These are phyloP conservation scores for Rousettus madagascariensis DNA, from an alignment of 2,797 vertebrate genomes.

Conservation along the genomic window DNA sequence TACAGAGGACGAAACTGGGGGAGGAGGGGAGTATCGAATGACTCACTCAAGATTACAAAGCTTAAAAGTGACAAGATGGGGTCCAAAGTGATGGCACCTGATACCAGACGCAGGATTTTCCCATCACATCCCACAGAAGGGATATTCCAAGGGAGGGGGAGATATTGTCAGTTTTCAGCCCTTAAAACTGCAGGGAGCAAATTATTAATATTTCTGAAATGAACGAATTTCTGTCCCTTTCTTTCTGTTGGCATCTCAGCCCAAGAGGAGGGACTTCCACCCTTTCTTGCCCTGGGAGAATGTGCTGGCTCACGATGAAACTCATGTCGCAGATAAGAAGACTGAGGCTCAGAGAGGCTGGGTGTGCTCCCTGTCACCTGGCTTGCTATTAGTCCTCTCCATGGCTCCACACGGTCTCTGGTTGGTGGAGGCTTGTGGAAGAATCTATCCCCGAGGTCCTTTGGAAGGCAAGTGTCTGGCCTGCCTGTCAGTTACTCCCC, in stretches of 20 bases:
- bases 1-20: background rate
- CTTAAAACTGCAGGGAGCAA: too few species aligned
- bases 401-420: accelerated
- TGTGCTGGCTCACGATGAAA: background rate
- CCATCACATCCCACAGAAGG: background rate
- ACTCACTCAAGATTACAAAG: background rate
- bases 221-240: background rate
- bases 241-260: background rate
- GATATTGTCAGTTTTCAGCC: background rate
- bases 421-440: accelerated
- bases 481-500: background rate
- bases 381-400: background rate
- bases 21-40: background rate
- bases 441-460: background rate
- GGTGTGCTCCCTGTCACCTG: background rate
- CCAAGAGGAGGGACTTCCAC: background rate
- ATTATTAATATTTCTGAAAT: background rate
- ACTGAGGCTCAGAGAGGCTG: background rate
- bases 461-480: background rate
- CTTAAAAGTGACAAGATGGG: background rate
- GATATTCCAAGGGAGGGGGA: background rate
- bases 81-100: background rate
- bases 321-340: background rate
- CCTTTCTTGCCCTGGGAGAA: background rate
- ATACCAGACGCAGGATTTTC: background rate